phyloP scores from a whole-genome alignment of 2,888 invertebrate genomes.

The Norana najaformis region DNA sequence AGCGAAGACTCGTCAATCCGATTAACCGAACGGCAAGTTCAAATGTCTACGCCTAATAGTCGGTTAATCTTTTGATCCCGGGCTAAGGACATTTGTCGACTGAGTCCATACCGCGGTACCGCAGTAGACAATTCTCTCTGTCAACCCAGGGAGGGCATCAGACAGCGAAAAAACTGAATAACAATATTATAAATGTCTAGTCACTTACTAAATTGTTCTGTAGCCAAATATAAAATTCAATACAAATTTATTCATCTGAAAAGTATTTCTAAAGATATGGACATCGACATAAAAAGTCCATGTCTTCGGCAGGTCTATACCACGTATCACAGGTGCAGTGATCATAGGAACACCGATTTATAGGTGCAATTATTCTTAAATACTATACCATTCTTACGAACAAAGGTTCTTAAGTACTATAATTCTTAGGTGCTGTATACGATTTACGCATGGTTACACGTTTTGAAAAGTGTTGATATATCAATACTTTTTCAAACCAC shows the following conservation, averaged over 20 bases:
- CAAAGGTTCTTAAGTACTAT: too few relatives aligned
- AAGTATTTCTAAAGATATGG: too few relatives aligned
- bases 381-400: too few relatives aligned
- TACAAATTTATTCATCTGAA: neutral
- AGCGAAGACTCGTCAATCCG: neutral
- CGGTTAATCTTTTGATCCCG: neutral
- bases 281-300: too few relatives aligned
- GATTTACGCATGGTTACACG: too few relatives aligned
- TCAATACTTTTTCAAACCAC: too few relatives aligned
- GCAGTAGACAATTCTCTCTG: neutral
- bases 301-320: too few relatives aligned
- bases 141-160: neutral
- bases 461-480: too few relatives aligned
- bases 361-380: too few relatives aligned
- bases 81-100: neutral
- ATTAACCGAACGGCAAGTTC: neutral
- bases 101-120: neutral
- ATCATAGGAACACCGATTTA: too few relatives aligned
- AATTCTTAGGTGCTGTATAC: too few relatives aligned
- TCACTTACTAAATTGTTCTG: neutral
- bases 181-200: neutral
- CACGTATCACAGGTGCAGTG: too few relatives aligned
- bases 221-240: neutral
- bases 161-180: neutral
- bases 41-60: neutral